Evolutionary conservation across 2,888 invertebrate species (phyloP), one percentile per base, ranked within the genome.

Genomic region (Orchesellides sinensis): DNA sequence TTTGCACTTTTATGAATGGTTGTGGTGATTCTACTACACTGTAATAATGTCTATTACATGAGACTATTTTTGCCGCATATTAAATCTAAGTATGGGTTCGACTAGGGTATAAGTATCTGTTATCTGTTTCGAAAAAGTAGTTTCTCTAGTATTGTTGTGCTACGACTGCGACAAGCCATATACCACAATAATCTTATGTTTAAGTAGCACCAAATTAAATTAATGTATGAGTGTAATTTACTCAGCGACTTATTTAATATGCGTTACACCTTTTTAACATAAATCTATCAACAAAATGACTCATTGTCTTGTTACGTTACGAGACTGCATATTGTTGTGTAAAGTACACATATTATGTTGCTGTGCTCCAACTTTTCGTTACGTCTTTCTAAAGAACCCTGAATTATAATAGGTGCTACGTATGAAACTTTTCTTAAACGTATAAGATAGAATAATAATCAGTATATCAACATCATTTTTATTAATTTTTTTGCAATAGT

Each of bases 391-490:
- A 21, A 8, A n/a, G 17, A 52, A 3, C 49, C 21, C 49, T 49
- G 21, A 32, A 32, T 29, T 61, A 19, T 61, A 61, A 32, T 32
- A 61, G 10, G 32, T 32, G 6, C 32, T 32, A 14, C 10, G 14
- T 14, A 40, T 40, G 40, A 40, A 40, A 40, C 40, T 5, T 10
- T 17, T 19, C 1, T 49, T 2, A 49, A 8, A 17, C 21, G 8
- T 17, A 3, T 2, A 19, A 5, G 4, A 21, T 32, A 8, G 1
- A 17, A n/a, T 29, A 21, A 21, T 61, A 61, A 61, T 61, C 10
- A 32, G 17, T 32, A n/a, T 29, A 61, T 61, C 61, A 61, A 17
- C 29, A 29, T 61, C 32, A 61, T 61, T 61, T 61, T 61, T 61
- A 29, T 32, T 19, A 61, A 29, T 10, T 32, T 32, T 32, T 32